These are phyloP conservation scores for Gymnobelideus leadbeateri DNA, from an alignment of 2,113 vertebrate genomes.

Conservation along the genomic window DNA sequence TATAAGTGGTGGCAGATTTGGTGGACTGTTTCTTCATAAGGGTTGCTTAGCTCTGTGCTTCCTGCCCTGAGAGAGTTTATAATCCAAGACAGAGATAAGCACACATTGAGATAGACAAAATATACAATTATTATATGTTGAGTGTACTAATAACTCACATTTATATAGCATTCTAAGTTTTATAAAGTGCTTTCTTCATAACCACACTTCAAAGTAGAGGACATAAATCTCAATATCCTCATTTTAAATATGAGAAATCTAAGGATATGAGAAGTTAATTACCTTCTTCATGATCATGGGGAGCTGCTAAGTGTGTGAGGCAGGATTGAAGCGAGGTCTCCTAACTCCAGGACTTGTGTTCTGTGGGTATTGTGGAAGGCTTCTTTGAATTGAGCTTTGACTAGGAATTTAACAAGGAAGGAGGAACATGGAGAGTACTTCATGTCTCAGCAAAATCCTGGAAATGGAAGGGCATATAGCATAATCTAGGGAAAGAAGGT, in stretches of 20 bases:
- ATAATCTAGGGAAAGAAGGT: neutral
- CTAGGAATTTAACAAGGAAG: neutral
- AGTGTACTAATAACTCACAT: neutral
- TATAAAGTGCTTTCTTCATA: neutral
- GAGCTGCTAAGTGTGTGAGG: neutral
- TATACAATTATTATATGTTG: neutral
- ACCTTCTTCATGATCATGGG: neutral
- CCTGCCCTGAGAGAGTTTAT: neutral
- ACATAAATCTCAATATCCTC: neutral
- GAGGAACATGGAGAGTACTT: neutral
- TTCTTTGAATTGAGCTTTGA: neutral
- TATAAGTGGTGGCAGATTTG: neutral
- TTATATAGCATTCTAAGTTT: neutral
- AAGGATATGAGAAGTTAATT: neutral
- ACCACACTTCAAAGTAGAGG: neutral
- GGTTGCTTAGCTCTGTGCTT: neutral
- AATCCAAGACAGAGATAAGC: neutral
- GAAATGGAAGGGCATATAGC: neutral
- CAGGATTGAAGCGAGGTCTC: neutral
- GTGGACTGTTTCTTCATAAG: neutral
- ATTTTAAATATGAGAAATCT: neutral
- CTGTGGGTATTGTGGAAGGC: neutral
- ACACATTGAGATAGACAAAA: neutral
- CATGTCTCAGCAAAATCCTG: neutral
- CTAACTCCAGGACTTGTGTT: neutral